Conservation (phyloP, 2,888 invertebrate genomes). For the Catocala fraxini region DNA sequence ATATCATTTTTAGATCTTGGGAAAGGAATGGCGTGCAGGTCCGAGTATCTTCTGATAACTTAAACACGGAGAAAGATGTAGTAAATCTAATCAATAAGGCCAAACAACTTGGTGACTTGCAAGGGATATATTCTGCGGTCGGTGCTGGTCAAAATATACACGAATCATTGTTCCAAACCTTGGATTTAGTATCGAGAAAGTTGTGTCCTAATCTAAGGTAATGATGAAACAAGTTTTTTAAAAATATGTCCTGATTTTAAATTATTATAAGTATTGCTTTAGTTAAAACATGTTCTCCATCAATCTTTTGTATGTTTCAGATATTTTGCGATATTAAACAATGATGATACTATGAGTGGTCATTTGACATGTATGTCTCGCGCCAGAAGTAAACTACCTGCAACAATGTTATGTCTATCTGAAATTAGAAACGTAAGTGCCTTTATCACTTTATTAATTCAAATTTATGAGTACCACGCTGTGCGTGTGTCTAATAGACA, state of each 20-base stretch:
- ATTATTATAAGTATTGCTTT: no score
- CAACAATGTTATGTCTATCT: conserved; percentile 7
- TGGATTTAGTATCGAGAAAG: conserved; percentile 55
- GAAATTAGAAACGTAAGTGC: conserved; percentile 7
- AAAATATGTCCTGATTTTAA: no score
- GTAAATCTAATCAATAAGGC: conserved; percentile 1
- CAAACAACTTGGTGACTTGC: conserved; percentile 1
- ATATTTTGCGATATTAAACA: conserved; percentile 45
- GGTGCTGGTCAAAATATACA: conserved; percentile 26
- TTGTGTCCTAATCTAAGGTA: conserved; percentile 56
- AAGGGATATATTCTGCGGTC: conserved; percentile 47
- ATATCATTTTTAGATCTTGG: conserved; percentile 38
- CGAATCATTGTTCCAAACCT: conserved; percentile 35
- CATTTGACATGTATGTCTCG: conserved; percentile 9
- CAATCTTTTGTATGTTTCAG: conserved; percentile 26
- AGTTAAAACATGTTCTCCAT: background rate
- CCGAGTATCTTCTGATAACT: conserved; percentile 5
- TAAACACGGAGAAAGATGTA: conserved; percentile 8
- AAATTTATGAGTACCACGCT: no score
- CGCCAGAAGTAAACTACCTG: background rate
- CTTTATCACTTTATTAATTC: no score
- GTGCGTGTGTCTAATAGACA: no score
- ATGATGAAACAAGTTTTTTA: conserved; percentile 2
- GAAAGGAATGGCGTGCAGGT: conserved; percentile 3
- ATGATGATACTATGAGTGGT: conserved; percentile 1